Conservation (phyloP, 2,888 invertebrate genomes). For the Pheosia gnoma region DNA sequence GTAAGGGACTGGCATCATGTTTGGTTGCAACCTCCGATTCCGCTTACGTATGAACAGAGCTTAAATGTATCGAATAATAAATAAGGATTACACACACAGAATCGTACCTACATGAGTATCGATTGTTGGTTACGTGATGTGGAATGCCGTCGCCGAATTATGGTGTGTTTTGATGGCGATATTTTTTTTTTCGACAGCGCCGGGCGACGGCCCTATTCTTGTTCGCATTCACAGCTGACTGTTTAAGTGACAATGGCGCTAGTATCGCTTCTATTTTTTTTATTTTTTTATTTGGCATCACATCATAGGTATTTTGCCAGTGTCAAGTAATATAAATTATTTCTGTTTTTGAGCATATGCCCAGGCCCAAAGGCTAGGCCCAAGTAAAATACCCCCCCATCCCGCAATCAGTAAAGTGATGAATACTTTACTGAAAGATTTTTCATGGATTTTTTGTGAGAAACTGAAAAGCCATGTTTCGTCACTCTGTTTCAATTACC, state of each 20-base stretch:
- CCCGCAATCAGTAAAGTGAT: no score
- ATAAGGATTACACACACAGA: conserved; percentile 51
- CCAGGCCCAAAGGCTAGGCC: no score
- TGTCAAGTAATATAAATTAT: no score
- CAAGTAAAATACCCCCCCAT: no score
- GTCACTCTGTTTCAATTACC: no score
- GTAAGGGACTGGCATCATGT: no score
- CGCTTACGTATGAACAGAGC: conserved; percentile 20
- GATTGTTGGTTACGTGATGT: conserved; percentile 64
- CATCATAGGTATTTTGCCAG: no score
- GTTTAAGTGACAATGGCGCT: background rate
- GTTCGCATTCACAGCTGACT: conserved; percentile 6
- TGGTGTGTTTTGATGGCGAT: conserved; percentile 49
- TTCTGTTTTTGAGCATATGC: no score
- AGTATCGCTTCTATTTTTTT: background rate
- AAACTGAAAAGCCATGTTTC: no score
- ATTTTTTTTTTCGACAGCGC: conserved; percentile 37
- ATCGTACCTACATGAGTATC: conserved; percentile 44
- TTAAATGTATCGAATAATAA: conserved; percentile 39
- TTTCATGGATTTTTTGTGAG: no score
- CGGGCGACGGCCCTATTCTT: conserved; percentile 11
- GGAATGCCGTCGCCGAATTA: conserved; percentile 69
- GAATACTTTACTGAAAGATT: no score
- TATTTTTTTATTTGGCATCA: no score
- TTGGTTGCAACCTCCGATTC: background rate